Base-by-base conservation (phyloP, 1,140 invertebrate species). In the Ostrea edulis region DNA sequence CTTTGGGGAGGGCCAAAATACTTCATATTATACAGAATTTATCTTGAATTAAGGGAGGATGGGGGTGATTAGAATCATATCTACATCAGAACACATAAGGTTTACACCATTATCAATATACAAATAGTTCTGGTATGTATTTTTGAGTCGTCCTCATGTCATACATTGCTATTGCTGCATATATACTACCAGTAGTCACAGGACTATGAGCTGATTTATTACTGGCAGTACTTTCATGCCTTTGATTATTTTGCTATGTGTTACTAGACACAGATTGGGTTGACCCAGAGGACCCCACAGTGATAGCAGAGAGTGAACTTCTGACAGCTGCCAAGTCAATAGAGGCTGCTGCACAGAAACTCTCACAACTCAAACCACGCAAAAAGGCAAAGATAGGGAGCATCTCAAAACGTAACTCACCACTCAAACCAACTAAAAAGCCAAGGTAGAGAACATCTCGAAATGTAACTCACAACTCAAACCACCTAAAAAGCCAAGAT, bases 291-390 rank as follows among this genome's bases (percentile, higher is more conserved):
- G 98, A 99, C 95, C 98, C 98, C 0, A 99, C 98, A 0, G 98
- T 99, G 0, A 99, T 99, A 90, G 99, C 99, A 0, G 99, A 99
- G 95, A 99, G 98, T 94, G 99, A 99, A 95, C 95, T 99, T n/a
- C 95, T 99, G 0, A 98, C 98, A 20, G 99, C 99, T 12, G 99
- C 99, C 0, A 98, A 97, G 53, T 99, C 98, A 29, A 99, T 99
- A 87, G 99, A 99, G 95, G 98, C 98, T 0, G 99, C 99, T 55
- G 98, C 99, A 1, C 98, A 98, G 93, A 99, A 99, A 94, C 95
- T 99, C 84, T 97, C 98, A 0, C 97, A 97, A 93, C 95, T 99
- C 29, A 96, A 98, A 92, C 99, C 99, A 22, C 96, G 98, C 88
- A 90, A 92, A 65, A 90, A 91, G 83, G 92, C 91, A n/a, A 94